Conservation (phyloP, 2,113 vertebrate genomes). For the Nicator chloris region DNA sequence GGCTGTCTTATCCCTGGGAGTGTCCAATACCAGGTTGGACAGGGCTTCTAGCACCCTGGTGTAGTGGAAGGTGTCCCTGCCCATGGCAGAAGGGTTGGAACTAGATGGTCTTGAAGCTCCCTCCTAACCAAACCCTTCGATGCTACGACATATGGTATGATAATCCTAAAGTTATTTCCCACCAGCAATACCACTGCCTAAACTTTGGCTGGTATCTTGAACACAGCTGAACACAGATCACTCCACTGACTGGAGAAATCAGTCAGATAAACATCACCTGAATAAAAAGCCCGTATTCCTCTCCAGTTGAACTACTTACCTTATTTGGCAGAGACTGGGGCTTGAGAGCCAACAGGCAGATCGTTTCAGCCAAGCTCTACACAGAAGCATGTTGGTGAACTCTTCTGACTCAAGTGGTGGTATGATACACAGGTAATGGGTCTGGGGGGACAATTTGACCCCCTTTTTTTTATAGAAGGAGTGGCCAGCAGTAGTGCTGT, state of each 20-base stretch:
- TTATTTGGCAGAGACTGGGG: neutral
- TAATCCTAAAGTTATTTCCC: neutral
- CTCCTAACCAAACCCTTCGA: neutral
- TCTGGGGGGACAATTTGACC: too few relatives aligned
- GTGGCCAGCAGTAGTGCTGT: fast-evolving
- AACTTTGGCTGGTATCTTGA: neutral
- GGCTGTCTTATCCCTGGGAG: neutral
- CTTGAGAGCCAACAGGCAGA: neutral
- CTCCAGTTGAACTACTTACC: neutral
- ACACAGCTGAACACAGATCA: fast-evolving
- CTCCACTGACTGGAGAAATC: neutral
- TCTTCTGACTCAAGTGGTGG: neutral
- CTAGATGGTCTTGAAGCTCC: neutral
- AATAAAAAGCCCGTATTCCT: neutral
- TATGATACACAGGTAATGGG: fast-evolving
- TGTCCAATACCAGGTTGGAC: neutral
- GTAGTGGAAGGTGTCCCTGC: neutral
- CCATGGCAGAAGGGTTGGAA: neutral
- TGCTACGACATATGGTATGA: neutral
- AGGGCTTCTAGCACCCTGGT: neutral
- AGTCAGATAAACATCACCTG: neutral
- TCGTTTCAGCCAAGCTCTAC: neutral
- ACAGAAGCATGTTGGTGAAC: neutral
- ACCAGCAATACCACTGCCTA: neutral
- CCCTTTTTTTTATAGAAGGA: neutral